phyloP scores from a whole-genome alignment of 1,140 invertebrate species.

The Drosophila aff. region DNA sequence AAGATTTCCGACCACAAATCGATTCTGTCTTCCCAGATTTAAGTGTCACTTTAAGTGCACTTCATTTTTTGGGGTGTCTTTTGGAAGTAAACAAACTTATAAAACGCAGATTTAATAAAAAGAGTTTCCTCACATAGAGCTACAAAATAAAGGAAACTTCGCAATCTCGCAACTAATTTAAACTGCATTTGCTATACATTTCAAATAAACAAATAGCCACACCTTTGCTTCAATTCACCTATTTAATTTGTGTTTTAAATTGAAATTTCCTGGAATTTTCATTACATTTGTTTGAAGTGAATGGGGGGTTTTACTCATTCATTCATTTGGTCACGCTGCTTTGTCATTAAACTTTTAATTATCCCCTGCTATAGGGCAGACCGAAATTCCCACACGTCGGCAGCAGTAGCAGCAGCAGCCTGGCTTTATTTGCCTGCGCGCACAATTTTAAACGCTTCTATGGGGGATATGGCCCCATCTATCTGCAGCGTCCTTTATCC shows the following conservation, averaged over 20 bases:
- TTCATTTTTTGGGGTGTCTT: too few relatives aligned
- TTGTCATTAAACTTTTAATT: conserved; percentile 59
- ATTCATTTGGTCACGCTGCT: conserved; percentile 32
- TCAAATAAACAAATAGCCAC: not conserved
- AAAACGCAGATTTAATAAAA: not conserved
- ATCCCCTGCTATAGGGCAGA: conserved; percentile 30
- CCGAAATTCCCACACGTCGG: conserved; percentile 51
- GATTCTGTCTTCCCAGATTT: not conserved
- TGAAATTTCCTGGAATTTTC: conserved; percentile 27
- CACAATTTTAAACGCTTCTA: conserved; percentile 56
- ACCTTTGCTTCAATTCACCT: not conserved
- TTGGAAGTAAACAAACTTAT: not conserved
- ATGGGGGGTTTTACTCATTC: conserved; percentile 1
- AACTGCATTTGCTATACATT: not conserved
- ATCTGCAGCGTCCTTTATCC: conserved; percentile 1
- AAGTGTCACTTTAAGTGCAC: not conserved
- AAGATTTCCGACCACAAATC: not conserved
- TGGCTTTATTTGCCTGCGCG: conserved; percentile 51
- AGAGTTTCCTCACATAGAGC: not conserved
- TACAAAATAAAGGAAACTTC: too few relatives aligned
- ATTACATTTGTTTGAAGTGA: conserved; percentile 11
- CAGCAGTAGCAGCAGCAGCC: conserved; percentile 2
- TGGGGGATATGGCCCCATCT: conserved; percentile 1
- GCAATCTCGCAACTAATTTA: not conserved
- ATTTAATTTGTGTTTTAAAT: conserved; percentile 21